Conservation (phyloP, 1,140 invertebrate species). For the Uloborus diversus region DNA sequence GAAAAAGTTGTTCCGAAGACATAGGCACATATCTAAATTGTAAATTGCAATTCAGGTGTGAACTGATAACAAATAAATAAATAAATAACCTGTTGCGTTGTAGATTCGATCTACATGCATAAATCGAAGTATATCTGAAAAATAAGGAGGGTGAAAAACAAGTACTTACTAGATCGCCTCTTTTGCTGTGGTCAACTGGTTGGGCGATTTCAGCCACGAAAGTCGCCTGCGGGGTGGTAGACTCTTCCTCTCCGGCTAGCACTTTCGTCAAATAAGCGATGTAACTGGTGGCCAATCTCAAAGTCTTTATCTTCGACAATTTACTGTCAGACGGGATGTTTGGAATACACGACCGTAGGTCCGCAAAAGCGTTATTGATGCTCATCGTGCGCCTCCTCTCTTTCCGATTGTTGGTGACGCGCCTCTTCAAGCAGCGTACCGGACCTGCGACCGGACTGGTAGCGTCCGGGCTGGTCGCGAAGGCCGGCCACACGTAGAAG, state of each 20-base stretch:
- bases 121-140: too few species aligned
- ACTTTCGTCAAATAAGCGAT: slow-evolving; percentile 69
- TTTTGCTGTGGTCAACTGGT: slow-evolving; percentile 2
- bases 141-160: not conserved
- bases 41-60: too few species aligned
- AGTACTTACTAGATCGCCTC: not conserved
- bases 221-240: slow-evolving; percentile 62
- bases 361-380: slow-evolving; percentile 94
- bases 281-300: slow-evolving; percentile 69
- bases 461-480: not conserved
- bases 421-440: slow-evolving; percentile 21
- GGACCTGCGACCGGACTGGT: not conserved
- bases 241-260: slow-evolving; percentile 64
- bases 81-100: too few species aligned
- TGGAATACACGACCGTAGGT: slow-evolving; percentile 91
- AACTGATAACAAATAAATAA: too few species aligned
- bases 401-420: slow-evolving; percentile 83
- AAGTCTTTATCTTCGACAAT: slow-evolving; percentile 73
- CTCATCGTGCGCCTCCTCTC: slow-evolving; percentile 88
- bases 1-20: too few species aligned
- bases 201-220: slow-evolving; percentile 10
- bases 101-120: too few species aligned
- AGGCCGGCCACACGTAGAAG: slow-evolving; percentile 18
- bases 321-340: slow-evolving; percentile 96
- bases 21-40: too few species aligned